Conservation (phyloP, 2,113 vertebrate species). For the Blennius ocellaris region DNA sequence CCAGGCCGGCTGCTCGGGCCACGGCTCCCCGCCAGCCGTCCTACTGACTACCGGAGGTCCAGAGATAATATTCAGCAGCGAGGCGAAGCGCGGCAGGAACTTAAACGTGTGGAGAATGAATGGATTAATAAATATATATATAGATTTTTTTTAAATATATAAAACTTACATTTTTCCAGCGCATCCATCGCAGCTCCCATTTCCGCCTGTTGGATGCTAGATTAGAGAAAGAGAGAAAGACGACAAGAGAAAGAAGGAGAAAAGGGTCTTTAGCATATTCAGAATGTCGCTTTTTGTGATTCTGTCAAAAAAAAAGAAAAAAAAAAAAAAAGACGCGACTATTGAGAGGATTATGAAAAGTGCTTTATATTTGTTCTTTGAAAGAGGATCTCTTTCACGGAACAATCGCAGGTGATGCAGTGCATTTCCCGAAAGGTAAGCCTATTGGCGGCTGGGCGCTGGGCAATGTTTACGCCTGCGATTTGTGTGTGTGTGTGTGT, state of each 20-base stretch:
- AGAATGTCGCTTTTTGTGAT: constrained; percentile 50
- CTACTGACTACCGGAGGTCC: constrained; percentile 53
- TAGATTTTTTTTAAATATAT: no score
- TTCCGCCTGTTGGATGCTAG: constrained; percentile 98
- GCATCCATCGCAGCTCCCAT: constrained; percentile 99
- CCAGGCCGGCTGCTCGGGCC: constrained; percentile 65
- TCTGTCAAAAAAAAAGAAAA: constrained; percentile 32
- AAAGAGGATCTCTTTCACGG: constrained; percentile 41
- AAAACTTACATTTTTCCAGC: constrained; percentile 96
- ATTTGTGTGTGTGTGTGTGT: constrained; percentile 24
- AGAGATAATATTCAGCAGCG: constrained; percentile 63
- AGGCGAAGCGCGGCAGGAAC: constrained; percentile 45
- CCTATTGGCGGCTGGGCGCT: constrained; percentile 34
- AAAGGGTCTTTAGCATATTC: constrained; percentile 64
- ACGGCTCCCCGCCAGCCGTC: constrained; percentile 62
- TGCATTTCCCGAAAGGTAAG: constrained; percentile 67
- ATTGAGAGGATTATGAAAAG: constrained; percentile 66
- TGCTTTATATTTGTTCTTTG: constrained; percentile 62
- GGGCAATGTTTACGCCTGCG: constrained; percentile 54
- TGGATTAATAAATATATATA: no score
- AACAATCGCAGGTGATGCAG: constrained; percentile 69
- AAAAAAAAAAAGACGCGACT: constrained; percentile 8
- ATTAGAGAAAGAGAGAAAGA: constrained; percentile 51
- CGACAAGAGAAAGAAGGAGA: constrained; percentile 31
- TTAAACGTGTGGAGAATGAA: constrained; percentile 33